Evolutionary conservation across 1,140 invertebrate genomes (phyloP), one percentile per base, ranked within the genome.

Genomic region (Aphelinus certus): DNA sequence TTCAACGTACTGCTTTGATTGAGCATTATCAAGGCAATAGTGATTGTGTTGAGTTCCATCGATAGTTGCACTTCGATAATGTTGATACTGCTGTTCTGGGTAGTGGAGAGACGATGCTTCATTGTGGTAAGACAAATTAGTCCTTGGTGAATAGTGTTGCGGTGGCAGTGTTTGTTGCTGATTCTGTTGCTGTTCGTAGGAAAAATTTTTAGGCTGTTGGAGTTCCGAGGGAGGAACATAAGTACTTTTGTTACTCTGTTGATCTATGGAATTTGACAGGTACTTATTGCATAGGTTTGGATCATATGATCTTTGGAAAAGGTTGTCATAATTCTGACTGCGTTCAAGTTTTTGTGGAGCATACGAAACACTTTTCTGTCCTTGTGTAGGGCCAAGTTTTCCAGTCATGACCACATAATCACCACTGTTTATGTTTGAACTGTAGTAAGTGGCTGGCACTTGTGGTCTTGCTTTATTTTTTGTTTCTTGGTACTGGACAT

Each of bases 361-460:
- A 49, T 81, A 85, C 0, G 81, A 76, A 5, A 9, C 56, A 78
- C 66, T 63, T 76, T 80, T 69, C 62, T 82, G 84, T 55, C 68
- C 73, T 61, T 80, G 81, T 47, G 60, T 49, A 64, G 82, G 81
- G 49, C 71, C 70, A 6, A 84, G 76, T 78, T 87, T 87, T 9
- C 87, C 87, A 47, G 87, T 88, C 87, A 88, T 88, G 2, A 88
- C 81, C 48, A 88, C 87, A 66, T 88, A 88, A 76, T 88, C 87
- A 48, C 85, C 85, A 0, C 87, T 86, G 68, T 88, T 87, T 5
- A 88, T 85, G 9, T 53, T 53, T 5, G 86, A 81, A 66, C 86
- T 84, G 72, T 88, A 87, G 77, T 85, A 87, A 81, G 83, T 87
- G 2, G 83, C 68, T 26, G 87, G 82, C 2, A 89, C 88, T 74